phyloP scores from a whole-genome alignment of 2,113 vertebrate genomes.

The Ictalurus punctatus region DNA sequence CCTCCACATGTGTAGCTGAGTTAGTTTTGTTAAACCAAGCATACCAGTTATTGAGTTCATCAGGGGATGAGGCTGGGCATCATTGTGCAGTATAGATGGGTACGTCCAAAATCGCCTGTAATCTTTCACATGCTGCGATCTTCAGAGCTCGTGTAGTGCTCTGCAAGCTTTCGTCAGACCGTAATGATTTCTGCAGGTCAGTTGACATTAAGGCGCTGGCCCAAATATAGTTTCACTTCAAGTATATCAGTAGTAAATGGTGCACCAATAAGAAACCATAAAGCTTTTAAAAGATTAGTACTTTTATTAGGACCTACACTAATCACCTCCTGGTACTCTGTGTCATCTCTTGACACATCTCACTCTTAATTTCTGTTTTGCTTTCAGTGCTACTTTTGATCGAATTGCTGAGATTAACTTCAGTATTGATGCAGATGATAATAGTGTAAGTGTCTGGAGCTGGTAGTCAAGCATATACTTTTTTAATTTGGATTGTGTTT shows the following conservation, averaged over 20 bases:
- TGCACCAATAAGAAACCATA: not conserved
- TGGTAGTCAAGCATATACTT: not conserved
- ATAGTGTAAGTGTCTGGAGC: constrained; percentile 82
- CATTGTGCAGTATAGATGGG: not conserved
- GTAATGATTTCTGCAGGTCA: not conserved
- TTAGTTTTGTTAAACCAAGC: not conserved
- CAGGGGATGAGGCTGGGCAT: not conserved
- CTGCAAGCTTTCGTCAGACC: not conserved
- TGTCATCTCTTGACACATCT: not conserved
- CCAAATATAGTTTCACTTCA: not conserved
- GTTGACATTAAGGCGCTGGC: not conserved
- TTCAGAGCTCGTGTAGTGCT: not conserved
- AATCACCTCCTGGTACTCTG: not conserved
- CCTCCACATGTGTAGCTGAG: not conserved
- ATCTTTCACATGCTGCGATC: not conserved
- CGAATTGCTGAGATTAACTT: constrained; percentile 95
- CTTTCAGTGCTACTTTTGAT: constrained; percentile 88
- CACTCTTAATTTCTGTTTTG: constrained; percentile 18
- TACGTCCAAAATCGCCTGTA: not conserved
- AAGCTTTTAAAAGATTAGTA: not conserved
- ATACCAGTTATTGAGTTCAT: not conserved
- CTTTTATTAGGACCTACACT: not conserved
- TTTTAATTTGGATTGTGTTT: not conserved
- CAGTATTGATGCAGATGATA: constrained; percentile 86
- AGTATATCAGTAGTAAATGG: not conserved